A percentile compares a stretch with the other conserved stretches of the same genome.
phyloP scores from a whole-genome alignment of 2,888 invertebrate genomes.

The Colletes collaris region DNA sequence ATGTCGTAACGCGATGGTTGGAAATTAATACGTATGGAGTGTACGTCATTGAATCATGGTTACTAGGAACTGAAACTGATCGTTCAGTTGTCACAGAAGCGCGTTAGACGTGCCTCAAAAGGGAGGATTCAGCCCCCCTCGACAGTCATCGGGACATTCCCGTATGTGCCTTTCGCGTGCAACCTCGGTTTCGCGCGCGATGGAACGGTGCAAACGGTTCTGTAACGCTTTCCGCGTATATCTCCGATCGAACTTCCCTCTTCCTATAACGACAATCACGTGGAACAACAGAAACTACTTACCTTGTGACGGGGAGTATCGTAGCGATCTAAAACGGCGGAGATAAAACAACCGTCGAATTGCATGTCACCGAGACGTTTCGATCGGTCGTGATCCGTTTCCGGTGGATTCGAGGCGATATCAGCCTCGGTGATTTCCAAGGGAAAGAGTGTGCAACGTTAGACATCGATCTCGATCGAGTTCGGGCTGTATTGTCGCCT shows the following conservation, averaged over 20 bases:
- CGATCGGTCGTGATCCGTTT: conserved; percentile 55
- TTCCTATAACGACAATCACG: not conserved
- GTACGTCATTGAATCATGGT: too few relatives aligned
- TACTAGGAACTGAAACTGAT: too few relatives aligned
- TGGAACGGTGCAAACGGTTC: not conserved
- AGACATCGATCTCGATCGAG: conserved; percentile 37
- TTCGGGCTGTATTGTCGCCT: conserved; percentile 26
- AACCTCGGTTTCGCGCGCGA: conserved; percentile 14
- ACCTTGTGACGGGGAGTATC: conserved; percentile 25
- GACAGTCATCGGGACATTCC: conserved; percentile 8
- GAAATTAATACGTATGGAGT: too few relatives aligned
- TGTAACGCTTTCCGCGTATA: conserved; percentile 7
- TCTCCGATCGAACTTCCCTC: conserved; percentile 12
- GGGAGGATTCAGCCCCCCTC: not conserved
- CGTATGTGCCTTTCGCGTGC: conserved; percentile 24
- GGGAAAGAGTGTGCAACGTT: conserved; percentile 23
- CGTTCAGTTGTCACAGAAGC: not conserved
- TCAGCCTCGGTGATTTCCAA: conserved; percentile 36
- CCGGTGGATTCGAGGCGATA: conserved; percentile 37
- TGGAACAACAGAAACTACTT: conserved; percentile 4
- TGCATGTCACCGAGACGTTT: conserved; percentile 65
- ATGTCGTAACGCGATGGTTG: too few relatives aligned
- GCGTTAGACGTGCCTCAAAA: conserved; percentile 9
- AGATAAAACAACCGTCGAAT: conserved; percentile 51
- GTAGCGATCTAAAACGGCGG: conserved; percentile 33